Percentiles rank a stretch among this genome's conserved stretches.
Conservation (phyloP, 2,797 vertebrate species). For the Bovichtus variegatus region DNA sequence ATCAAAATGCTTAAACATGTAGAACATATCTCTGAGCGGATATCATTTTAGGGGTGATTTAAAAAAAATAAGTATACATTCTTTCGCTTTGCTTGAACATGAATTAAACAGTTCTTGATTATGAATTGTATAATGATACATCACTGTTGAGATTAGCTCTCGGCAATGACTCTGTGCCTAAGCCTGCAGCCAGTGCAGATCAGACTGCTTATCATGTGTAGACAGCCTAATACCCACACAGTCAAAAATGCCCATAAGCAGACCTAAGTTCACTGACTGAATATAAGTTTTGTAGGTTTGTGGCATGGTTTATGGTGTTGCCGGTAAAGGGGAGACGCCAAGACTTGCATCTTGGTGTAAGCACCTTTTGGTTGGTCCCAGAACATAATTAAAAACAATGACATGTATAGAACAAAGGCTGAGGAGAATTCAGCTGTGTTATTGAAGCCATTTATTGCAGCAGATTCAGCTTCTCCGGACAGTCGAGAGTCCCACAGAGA, state of each 20-base stretch:
- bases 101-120: constrained; percentile 11
- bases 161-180: neutral
- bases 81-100: neutral
- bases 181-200: constrained; percentile 15
- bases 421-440: constrained; percentile 62
- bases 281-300: constrained; percentile 31
- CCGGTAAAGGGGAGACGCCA: constrained; percentile 44
- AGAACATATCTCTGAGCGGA: neutral
- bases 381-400: constrained; percentile 72
- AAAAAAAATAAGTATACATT: neutral
- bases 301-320: constrained; percentile 36
- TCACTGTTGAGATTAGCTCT: constrained; percentile 9
- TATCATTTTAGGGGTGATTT: neutral
- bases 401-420: constrained; percentile 58
- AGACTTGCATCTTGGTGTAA: constrained; percentile 53
- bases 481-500: constrained; percentile 59
- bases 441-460: constrained; percentile 77
- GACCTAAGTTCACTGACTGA: constrained; percentile 21
- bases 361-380: constrained; percentile 50
- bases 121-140: neutral
- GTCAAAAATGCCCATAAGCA: constrained; percentile 29
- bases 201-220: constrained; percentile 30
- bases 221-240: constrained; percentile 18
- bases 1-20: neutral
- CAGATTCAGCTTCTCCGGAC: constrained; percentile 40